Evolutionary conservation across 2,888 invertebrate species (phyloP), one percentile per base, ranked within the genome.

Genomic region (Pocota personata): DNA sequence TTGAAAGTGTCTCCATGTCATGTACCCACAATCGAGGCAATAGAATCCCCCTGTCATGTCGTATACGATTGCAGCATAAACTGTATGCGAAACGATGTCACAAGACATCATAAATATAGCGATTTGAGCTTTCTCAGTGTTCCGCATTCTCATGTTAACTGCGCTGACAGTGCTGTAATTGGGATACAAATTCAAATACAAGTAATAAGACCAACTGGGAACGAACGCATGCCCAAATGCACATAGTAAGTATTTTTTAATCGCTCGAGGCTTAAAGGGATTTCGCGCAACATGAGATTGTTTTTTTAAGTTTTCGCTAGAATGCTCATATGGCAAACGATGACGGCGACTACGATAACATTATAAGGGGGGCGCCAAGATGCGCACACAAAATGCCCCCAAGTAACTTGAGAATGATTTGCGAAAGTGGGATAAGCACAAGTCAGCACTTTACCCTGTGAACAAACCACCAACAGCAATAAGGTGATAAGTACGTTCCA

Each of bases 391-490:
- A 73, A 60, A 50, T 66, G 64, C 79, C 73, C n/a, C 75, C 66
- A 64, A 72, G 86, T 76, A 72, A 82, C 86, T 77, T 77, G 82
- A 82, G 82, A 77, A 82, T 77, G 48, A 82, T 86, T 86, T 66
- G 66, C 72, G n/a, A 82, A 82, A 82, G 82, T 77, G 86, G 82
- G 46, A 82, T 86, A 82, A 82, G 82, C 64, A 58, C 66, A 64
- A 84, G 73, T 75, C 80, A 80, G 69, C 84, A 71, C 80, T 77
- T 86, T 72, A 73, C 64, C 16, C 57, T n/a, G 43, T 50, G 71
- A 77, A 78, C 19, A 48, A 60, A 37, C 24, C 35, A 4, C 21
- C 27, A 62, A 50, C 55, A 6, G 8, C 19, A 24, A 16, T 40
- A 30, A 3, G 12, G 24, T 30, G 0, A 27, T 19, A 6, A 12